A percentile compares a stretch with the other conserved stretches of the same genome.
phyloP scores from a whole-genome alignment of 2,797 vertebrate species.

The Anguilla marmorata region DNA sequence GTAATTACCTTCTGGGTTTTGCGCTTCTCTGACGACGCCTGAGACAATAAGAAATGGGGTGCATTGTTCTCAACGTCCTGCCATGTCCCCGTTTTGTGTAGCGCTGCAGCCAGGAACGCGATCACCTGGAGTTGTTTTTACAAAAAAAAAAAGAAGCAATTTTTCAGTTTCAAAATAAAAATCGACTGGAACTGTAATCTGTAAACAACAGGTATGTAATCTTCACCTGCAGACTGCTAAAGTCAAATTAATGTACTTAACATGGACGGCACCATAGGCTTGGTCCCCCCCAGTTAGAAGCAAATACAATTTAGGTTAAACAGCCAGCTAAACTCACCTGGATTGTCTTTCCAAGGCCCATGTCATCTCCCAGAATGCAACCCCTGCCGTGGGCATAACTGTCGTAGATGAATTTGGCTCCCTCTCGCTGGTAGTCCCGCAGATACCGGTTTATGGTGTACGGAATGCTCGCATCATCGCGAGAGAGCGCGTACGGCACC shows the following conservation, averaged over 20 bases:
- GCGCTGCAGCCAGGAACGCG: conserved; percentile 88
- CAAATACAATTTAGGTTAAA: background rate
- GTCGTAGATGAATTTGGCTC: conserved; percentile 82
- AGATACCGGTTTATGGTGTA: conserved; percentile 94
- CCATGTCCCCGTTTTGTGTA: conserved; percentile 89
- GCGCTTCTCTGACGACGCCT: conserved; percentile 65
- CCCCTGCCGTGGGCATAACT: conserved; percentile 79
- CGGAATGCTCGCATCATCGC: conserved; percentile 74
- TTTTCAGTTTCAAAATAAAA: conserved; percentile 8
- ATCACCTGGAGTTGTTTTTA: conserved; percentile 77
- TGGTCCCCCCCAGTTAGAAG: background rate
- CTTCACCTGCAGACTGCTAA: background rate
- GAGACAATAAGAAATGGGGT: conserved; percentile 85
- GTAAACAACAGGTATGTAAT: background rate
- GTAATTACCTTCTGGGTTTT: conserved; percentile 76
- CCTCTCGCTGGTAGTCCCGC: conserved; percentile 91
- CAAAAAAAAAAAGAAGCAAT: background rate
- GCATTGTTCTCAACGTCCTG: conserved; percentile 91
- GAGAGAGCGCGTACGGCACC: conserved; percentile 73
- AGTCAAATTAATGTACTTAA: background rate
- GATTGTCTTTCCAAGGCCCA: conserved; percentile 97
- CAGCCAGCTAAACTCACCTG: conserved; percentile 74
- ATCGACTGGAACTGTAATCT: background rate
- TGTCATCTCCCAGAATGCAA: conserved; percentile 95
- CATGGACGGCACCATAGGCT: background rate